phyloP scores from a whole-genome alignment of 2,113 vertebrate species.

The Rhagologus leucostigma region DNA sequence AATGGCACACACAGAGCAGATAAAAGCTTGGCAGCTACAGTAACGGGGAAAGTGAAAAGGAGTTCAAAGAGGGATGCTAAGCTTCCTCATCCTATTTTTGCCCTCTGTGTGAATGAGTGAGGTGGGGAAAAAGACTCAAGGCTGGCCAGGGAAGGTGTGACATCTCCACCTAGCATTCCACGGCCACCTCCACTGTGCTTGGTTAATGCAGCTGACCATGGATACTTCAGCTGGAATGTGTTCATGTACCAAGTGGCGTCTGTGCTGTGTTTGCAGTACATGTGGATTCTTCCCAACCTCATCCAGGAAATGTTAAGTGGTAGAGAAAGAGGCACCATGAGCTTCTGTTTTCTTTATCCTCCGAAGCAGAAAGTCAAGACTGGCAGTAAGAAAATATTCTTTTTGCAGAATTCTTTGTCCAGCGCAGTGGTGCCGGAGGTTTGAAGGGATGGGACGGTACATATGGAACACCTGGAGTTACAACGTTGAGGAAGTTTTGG shows the following conservation, averaged over 20 bases:
- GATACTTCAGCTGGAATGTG: neutral
- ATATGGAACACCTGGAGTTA: neutral
- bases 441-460: fast-evolving
- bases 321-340: neutral
- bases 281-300: neutral
- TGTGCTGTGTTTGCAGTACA: neutral
- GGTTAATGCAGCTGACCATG: neutral
- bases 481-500: fast-evolving
- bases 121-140: neutral
- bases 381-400: neutral
- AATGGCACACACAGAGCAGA: neutral
- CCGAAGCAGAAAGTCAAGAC: neutral
- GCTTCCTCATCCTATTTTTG: neutral
- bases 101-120: fast-evolving
- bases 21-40: slow-evolving; percentile 24
- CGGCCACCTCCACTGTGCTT: neutral
- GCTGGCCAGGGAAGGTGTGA: neutral
- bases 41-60: neutral
- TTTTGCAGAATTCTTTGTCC: neutral
- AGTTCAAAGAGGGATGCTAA: neutral
- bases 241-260: neutral
- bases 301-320: neutral
- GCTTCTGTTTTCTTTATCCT: neutral
- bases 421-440: fast-evolving
- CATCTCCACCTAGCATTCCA: neutral